Evolutionary conservation across 2,888 invertebrate species (phyloP).

Genomic region (Danaus chrysippus): DNA sequence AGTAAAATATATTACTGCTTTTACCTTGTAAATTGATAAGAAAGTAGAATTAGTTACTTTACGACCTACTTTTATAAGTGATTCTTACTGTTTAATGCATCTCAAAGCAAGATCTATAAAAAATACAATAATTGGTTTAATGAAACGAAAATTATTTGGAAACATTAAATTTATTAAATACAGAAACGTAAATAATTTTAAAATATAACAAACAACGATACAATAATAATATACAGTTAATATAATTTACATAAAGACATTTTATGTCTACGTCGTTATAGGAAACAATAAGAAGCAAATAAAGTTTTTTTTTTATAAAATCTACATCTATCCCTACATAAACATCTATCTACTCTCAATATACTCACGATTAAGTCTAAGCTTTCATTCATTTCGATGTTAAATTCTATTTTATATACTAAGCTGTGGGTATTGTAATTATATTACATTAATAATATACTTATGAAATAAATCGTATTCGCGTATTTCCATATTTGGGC

Average conservation of each 20-base stretch:
- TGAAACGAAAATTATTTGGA: slow-evolving; percentile 15
- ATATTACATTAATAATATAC: slow-evolving; percentile 7
- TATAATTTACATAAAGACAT: slow-evolving; percentile 12
- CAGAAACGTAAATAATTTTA: slow-evolving; percentile 21
- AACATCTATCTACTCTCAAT: slow-evolving; percentile 1
- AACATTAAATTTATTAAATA: slow-evolving; percentile 23
- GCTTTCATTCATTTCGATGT: slow-evolving; percentile 21
- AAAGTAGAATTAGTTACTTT: too few relatives aligned
- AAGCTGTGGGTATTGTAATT: slow-evolving; percentile 10
- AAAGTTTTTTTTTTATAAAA: slow-evolving; percentile 19
- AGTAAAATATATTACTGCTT: too few relatives aligned
- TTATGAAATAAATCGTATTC: slow-evolving; percentile 11
- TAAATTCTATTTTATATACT: slow-evolving; percentile 10
- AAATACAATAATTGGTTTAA: background rate
- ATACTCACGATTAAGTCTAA: slow-evolving; percentile 4
- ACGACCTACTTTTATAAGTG: too few relatives aligned
- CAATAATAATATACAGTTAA: slow-evolving; percentile 6
- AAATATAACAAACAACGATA: slow-evolving; percentile 9
- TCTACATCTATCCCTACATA: slow-evolving; percentile 15
- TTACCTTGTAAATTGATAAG: too few relatives aligned
- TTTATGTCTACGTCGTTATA: slow-evolving; percentile 16
- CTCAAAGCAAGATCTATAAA: background rate
- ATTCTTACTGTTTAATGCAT: too few relatives aligned
- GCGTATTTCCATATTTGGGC: slow-evolving; percentile 41
- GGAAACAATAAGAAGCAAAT: background rate